Evolutionary conservation across 2,797 vertebrate genomes (phyloP).

Genomic region (Coccyzus lansbergi): DNA sequence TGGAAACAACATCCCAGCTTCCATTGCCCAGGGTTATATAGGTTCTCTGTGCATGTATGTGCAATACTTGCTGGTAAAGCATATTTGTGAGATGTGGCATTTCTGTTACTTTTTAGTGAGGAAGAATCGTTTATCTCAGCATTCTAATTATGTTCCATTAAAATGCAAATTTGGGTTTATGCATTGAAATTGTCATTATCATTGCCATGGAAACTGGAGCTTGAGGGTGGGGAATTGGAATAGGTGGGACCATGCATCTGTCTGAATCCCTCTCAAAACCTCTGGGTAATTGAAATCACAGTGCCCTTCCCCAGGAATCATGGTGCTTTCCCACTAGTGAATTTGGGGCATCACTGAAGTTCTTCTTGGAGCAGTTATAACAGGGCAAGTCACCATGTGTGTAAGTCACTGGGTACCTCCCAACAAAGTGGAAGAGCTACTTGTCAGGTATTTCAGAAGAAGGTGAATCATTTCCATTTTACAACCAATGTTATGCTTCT

Average conservation of each 20-base stretch:
- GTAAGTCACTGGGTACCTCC: not conserved
- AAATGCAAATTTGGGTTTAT: constrained; percentile 78
- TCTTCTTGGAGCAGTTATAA: not conserved
- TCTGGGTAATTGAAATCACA: constrained; percentile 18
- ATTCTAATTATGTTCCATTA: constrained; percentile 81
- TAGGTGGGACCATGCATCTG: constrained; percentile 29
- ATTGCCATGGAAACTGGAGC: constrained; percentile 74
- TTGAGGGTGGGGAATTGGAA: constrained; percentile 59
- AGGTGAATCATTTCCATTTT: not conserved
- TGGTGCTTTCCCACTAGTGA: not conserved
- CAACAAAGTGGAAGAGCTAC: not conserved
- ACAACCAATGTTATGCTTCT: not conserved
- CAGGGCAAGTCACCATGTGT: not conserved
- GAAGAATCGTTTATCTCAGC: constrained; percentile 71
- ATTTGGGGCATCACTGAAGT: not conserved
- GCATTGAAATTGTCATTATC: constrained; percentile 59
- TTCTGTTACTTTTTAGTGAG: constrained; percentile 49
- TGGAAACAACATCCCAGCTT: not conserved
- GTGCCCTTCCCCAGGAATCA: not conserved
- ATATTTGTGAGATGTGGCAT: constrained; percentile 12
- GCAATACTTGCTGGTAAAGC: not conserved
- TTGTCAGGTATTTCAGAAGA: not conserved
- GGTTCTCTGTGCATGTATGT: not conserved
- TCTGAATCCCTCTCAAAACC: constrained; percentile 11
- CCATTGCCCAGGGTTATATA: not conserved